phyloP scores from a whole-genome alignment of 2,113 vertebrate species.

The Heterocephalus glaber region DNA sequence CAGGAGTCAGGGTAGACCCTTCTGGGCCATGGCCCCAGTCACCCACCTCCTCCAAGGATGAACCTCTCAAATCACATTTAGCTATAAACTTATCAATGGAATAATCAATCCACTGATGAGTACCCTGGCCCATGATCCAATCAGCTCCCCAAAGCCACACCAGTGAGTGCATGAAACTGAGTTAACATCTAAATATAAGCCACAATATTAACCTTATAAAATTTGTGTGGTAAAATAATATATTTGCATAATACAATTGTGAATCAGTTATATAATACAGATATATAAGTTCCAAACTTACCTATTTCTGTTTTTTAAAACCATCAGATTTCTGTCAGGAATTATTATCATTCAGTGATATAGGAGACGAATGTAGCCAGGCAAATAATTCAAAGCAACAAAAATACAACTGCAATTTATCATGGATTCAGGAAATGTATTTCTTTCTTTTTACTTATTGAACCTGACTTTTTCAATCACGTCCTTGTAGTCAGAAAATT shows the following conservation, averaged over 20 bases:
- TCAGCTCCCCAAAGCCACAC: background rate
- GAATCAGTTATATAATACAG: background rate
- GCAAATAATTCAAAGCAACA: background rate
- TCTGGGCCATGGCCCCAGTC: background rate
- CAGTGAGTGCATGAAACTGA: background rate
- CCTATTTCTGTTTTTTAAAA: background rate
- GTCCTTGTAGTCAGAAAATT: background rate
- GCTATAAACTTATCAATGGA: background rate
- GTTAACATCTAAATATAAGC: background rate
- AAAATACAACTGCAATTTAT: background rate
- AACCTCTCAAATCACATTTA: background rate
- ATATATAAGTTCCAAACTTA: background rate
- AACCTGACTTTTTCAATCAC: constrained; percentile 27
- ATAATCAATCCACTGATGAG: too few relatives aligned
- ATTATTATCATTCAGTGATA: background rate
- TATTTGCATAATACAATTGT: background rate
- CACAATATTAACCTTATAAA: background rate
- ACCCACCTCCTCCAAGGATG: background rate
- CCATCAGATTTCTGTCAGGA: background rate
- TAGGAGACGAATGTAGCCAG: background rate
- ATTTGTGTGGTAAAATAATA: background rate
- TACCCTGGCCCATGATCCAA: too few relatives aligned
- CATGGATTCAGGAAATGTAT: background rate
- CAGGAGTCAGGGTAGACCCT: background rate
- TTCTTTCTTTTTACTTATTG: background rate